phyloP scores from a whole-genome alignment of 2,888 invertebrate genomes.

The Celastrina argiolus region DNA sequence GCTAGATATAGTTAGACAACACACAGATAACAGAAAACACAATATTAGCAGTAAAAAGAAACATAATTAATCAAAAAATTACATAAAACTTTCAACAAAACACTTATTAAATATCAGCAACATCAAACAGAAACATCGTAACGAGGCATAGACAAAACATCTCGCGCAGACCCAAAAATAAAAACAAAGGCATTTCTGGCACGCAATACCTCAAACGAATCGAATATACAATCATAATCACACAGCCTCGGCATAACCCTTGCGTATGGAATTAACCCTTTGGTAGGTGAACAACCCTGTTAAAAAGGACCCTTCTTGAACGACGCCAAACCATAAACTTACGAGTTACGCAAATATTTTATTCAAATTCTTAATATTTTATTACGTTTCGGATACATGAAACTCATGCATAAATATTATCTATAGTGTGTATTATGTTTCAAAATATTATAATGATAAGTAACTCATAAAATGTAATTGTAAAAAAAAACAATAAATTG shows the following conservation, averaged over 20 bases:
- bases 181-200: constrained; percentile 55
- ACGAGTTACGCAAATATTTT: constrained; percentile 24
- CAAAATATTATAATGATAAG: constrained; percentile 5
- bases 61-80: constrained; percentile 24
- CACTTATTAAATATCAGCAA: constrained; percentile 38
- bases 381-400: not conserved
- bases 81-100: constrained; percentile 29
- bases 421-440: not conserved
- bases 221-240: constrained; percentile 53
- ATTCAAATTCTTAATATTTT: constrained; percentile 13
- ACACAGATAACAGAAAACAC: not conserved
- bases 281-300: constrained; percentile 74
- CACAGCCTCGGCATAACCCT: constrained; percentile 56
- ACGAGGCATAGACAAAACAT: constrained; percentile 47
- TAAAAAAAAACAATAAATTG: constrained; percentile 8
- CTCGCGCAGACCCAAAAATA: constrained; percentile 52
- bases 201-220: constrained; percentile 52
- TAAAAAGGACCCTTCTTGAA: constrained; percentile 57
- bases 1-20: not conserved
- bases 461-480: constrained; percentile 3
- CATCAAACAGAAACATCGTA: constrained; percentile 36
- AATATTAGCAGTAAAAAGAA: not conserved
- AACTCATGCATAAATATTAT: constrained; percentile 4
- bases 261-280: constrained; percentile 70
- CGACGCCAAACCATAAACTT: constrained; percentile 36